These are phyloP conservation scores for Ephestia elutella DNA, from an alignment of 1,140 invertebrate genomes.

Conservation along the genomic window DNA sequence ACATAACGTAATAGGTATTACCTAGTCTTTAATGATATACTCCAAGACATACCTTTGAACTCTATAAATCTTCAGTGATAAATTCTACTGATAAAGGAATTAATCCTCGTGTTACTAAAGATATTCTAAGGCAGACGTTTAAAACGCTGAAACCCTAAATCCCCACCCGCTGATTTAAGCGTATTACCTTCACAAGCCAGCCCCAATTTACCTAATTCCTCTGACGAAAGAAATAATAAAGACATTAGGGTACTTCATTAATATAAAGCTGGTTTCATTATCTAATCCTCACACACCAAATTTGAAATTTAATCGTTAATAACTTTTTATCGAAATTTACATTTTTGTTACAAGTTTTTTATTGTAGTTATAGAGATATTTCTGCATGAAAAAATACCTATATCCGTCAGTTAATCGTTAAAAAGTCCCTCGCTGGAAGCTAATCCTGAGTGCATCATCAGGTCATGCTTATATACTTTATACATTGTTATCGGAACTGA, in stretches of 20 bases:
- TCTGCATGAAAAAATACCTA: too few relatives aligned
- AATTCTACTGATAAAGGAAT: background rate
- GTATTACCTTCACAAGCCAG: background rate
- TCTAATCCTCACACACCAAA: background rate
- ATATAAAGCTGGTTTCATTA: background rate
- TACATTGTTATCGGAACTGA: too few relatives aligned
- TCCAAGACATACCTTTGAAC: too few relatives aligned
- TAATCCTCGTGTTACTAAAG: background rate
- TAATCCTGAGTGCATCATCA: too few relatives aligned
- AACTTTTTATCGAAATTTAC: too few relatives aligned
- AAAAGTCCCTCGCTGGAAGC: too few relatives aligned
- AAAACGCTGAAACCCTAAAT: background rate
- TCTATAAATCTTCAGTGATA: background rate
- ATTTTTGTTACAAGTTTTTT: too few relatives aligned
- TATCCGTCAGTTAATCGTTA: too few relatives aligned
- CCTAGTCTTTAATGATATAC: too few relatives aligned
- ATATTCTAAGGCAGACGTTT: background rate
- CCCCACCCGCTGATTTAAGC: background rate
- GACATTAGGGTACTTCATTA: slow-evolving; percentile 1
- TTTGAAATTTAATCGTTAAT: background rate
- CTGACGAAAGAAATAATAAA: background rate
- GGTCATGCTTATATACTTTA: too few relatives aligned
- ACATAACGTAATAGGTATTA: too few relatives aligned
- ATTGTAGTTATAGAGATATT: too few relatives aligned
- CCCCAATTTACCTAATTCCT: background rate